phyloP scores from a whole-genome alignment of 2,113 vertebrate species.

The Cyanocitta stelleri region DNA sequence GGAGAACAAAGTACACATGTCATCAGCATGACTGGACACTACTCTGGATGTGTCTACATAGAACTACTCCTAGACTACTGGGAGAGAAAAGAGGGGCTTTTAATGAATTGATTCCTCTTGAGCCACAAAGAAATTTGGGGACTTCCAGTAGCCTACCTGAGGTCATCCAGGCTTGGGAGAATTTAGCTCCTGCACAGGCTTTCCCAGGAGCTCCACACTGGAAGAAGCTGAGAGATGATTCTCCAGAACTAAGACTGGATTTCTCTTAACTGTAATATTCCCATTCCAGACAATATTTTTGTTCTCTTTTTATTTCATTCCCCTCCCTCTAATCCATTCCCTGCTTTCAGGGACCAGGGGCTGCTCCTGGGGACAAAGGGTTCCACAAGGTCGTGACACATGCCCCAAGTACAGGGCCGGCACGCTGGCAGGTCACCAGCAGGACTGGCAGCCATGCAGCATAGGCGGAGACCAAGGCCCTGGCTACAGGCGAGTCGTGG shows the following conservation, averaged over 20 bases:
- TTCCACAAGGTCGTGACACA: rapidly evolving
- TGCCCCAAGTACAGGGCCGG: rapidly evolving
- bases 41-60: neutral
- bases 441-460: neutral
- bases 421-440: neutral
- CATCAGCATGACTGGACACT: neutral
- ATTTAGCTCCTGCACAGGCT: neutral
- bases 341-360: rapidly evolving
- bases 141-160: neutral
- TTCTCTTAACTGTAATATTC: neutral
- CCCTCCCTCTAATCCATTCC: rapidly evolving
- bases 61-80: neutral
- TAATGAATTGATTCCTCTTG: neutral
- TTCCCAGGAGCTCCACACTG: rapidly evolving
- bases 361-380: no score
- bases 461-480: rapidly evolving
- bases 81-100: neutral
- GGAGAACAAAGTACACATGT: neutral
- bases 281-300: neutral
- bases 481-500: rapidly evolving
- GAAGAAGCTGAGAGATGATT: neutral
- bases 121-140: neutral
- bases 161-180: neutral
- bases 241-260: neutral
- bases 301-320: neutral